Conservation (phyloP, 2,113 vertebrate species). For the Halcyon senegalensis region DNA sequence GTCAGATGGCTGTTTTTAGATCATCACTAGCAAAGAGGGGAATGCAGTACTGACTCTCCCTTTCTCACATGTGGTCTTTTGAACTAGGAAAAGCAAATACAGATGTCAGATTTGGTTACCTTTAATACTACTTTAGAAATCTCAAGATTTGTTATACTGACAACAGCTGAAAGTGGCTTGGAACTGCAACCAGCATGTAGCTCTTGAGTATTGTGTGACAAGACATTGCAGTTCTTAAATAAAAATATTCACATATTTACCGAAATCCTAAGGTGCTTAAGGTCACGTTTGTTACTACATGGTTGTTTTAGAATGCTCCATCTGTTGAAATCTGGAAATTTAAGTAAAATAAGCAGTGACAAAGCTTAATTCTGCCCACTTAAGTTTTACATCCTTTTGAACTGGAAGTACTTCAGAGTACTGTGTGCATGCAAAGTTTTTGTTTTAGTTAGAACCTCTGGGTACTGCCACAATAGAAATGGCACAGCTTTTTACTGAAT, state of each 20-base stretch:
- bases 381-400: neutral
- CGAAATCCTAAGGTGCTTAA: neutral
- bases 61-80: too few relatives aligned
- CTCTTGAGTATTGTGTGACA: neutral
- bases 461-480: neutral
- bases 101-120: neutral
- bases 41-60: neutral
- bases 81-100: neutral
- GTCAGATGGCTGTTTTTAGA: neutral
- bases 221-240: neutral
- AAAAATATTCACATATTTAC: neutral
- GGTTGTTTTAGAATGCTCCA: neutral
- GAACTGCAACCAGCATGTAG: neutral
- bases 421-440: neutral
- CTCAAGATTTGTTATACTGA: neutral
- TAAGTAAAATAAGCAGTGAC: neutral
- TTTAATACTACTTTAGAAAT: neutral
- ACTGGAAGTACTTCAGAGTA: neutral
- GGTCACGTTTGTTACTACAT: neutral
- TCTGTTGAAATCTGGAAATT: neutral
- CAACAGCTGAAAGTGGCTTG: neutral
- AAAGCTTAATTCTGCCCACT: neutral
- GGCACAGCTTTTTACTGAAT: neutral
- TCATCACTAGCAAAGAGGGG: neutral
- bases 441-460: neutral